These are phyloP conservation scores for Danionella dracula DNA, from an alignment of 2,797 vertebrate genomes.

Conservation along the genomic window DNA sequence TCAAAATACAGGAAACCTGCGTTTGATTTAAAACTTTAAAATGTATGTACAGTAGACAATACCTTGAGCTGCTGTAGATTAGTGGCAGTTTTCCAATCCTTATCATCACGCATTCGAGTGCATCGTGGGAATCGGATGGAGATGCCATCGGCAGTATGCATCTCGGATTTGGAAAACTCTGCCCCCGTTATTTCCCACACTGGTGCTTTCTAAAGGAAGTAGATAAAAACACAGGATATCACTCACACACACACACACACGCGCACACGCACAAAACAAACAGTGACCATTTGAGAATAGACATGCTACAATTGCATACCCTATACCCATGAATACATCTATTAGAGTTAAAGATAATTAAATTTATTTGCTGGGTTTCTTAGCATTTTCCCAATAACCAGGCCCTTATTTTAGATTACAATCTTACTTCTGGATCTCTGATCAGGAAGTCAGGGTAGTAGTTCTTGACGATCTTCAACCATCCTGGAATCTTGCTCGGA, in stretches of 20 bases:
- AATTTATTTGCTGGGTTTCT: too few relatives aligned
- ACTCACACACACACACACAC: not conserved
- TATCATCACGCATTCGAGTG: constrained; percentile 92
- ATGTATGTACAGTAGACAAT: not conserved
- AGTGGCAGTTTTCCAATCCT: constrained; percentile 93
- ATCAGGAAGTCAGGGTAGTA: constrained; percentile 97
- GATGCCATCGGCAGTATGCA: constrained; percentile 96
- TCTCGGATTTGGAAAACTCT: constrained; percentile 93
- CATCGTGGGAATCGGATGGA: constrained; percentile 97
- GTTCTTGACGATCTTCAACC: constrained; percentile 96
- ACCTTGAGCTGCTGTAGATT: constrained; percentile 89
- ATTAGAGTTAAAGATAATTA: too few relatives aligned
- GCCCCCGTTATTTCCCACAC: constrained; percentile 99
- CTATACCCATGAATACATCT: too few relatives aligned
- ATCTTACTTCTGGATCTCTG: constrained; percentile 85
- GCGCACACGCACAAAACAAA: too few relatives aligned
- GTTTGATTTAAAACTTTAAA: too few relatives aligned
- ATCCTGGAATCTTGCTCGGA: constrained; percentile 88
- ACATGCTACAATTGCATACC: too few relatives aligned
- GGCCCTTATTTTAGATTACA: too few relatives aligned
- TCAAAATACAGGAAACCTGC: too few relatives aligned
- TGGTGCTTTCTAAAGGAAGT: constrained; percentile 75
- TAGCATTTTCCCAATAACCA: too few relatives aligned
- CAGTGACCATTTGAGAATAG: too few relatives aligned
- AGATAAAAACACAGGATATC: not conserved